These are phyloP conservation scores for Brachyhypopomus gauderio DNA, from an alignment of 2,113 vertebrate species.

Conservation along the genomic window DNA sequence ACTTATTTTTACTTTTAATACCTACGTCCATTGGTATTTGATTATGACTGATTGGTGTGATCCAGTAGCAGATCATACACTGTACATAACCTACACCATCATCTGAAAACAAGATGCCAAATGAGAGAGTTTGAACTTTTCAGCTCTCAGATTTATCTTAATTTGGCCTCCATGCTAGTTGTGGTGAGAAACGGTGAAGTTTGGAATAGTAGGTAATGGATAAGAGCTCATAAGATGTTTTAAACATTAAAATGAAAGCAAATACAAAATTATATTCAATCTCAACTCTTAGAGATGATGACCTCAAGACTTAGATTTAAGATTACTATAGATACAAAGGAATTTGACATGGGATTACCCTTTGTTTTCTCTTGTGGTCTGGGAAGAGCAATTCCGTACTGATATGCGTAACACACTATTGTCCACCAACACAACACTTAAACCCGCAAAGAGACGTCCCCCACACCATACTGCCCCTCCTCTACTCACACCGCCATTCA, in stretches of 20 bases:
- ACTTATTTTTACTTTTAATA: no score
- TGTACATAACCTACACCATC: no score
- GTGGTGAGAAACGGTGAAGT: background rate
- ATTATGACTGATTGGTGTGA: no score
- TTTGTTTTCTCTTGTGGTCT: no score
- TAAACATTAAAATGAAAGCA: background rate
- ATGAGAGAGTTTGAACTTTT: no score
- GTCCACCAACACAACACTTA: background rate
- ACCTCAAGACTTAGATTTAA: background rate
- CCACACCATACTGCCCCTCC: background rate
- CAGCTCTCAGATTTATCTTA: background rate
- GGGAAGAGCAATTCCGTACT: no score
- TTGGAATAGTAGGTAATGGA: background rate
- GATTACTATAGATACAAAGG: background rate
- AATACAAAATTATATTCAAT: background rate
- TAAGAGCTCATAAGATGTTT: background rate
- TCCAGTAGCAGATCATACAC: no score
- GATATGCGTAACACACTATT: background rate
- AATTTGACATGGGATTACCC: background rate
- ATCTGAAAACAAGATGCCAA: no score
- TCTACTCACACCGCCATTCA: background rate
- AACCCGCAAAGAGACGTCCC: background rate
- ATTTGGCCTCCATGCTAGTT: background rate
- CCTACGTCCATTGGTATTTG: no score
- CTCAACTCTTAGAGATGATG: background rate